Base-by-base conservation (phyloP, 2,797 vertebrate genomes). In the Sebastes cheni region DNA sequence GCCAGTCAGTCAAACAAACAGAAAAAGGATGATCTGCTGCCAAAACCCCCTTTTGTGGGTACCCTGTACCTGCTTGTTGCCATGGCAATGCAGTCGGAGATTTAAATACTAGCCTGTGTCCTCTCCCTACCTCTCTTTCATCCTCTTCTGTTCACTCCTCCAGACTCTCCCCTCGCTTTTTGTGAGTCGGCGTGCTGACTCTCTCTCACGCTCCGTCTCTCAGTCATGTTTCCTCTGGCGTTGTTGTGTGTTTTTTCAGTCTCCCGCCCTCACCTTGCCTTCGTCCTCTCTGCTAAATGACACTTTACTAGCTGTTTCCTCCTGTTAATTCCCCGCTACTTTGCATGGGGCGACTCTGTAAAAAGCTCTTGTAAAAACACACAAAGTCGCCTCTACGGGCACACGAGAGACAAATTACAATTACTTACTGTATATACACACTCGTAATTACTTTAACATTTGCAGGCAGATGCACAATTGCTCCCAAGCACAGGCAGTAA, bases 351-450 rank as follows among this genome's bases (percentile, higher is more conserved):
- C 54, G 20, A 93, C 84, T 93, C 91, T 92, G 87, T 93, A 93
- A 94, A 73, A 93, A 91, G 67, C 79, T 67, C 87, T 90, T 73
- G 73, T 93, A 91, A 95, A 94, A 94, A 89, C 71, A 70, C 39
- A 67, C 77, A 75, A 81, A 81, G 78, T 83, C 23, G 18, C 80
- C 55, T 71, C 74, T 55, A 16, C 60, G 65, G 75, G 79, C 68
- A 52, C 71, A 65, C 70, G 22, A 12, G 46, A 80, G 72, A 77
- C 65, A 77, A 77, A 84, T 78, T 70, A 80, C 42, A 76, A 81
- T 79, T 72, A 77, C 72, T 80, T 56, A 36, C 61, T 71, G 83
- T 71, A 77, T 75, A 79, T 72, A 86, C 79, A 88, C 65, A 83
- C 36, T 60, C 64, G 80, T 89, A 90, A 91, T 91, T 86, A 86